Base-by-base conservation (phyloP, 2,888 invertebrate species). In the Enchytraeus crypticus region DNA sequence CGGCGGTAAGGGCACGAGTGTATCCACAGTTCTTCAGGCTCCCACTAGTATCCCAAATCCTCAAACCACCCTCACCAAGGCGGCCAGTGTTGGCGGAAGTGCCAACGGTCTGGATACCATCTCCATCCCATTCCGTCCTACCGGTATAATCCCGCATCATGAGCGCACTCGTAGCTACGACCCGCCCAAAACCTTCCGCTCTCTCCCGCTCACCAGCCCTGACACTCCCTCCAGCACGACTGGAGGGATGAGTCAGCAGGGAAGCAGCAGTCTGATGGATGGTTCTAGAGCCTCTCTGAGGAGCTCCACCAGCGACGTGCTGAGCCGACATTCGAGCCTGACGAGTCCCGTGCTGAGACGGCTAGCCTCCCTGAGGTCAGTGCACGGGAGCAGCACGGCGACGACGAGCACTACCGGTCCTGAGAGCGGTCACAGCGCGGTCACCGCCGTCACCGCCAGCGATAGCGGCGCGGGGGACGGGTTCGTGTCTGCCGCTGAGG, bases 401-500 rank as follows among this genome's bases (percentile, higher is more conserved):
- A 18, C 11, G 38, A 18, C 18, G 38, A n/a, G n/a, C n/a, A n/a
- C n/a, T n/a, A n/a, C n/a, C n/a, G 38, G 18, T 38, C 11, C 11
- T 38, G 38, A 18, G 38, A 18, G 38, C 38, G 38, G 38, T 38
- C 38, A 11, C 38, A 38, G 8, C 38, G 38, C 8, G 18, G 18
- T 18, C 11, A 18, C 38, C 38, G 8, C 18, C 18, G 38, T 38
- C 11, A 18, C 8, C 11, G 38, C 38, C 18, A 18, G 38, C 11
- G 38, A 18, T 8, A 18, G 38, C 38, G 18, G 38, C 38, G 38
- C 8, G 38, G 38, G 38, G 38, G 92, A 92, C 79, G 87, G 88
- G 57, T 93, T 92, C 80, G 92, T 90, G 76, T 92, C 92, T 0
- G 92, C 92, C 0, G 92, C 92, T 73, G 92, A 93, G 79, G 92